Percentiles rank a stretch among this genome's conserved stretches.
Evolutionary conservation across 2,113 vertebrate species (phyloP).

Genomic region (Ardeotis arabs): DNA sequence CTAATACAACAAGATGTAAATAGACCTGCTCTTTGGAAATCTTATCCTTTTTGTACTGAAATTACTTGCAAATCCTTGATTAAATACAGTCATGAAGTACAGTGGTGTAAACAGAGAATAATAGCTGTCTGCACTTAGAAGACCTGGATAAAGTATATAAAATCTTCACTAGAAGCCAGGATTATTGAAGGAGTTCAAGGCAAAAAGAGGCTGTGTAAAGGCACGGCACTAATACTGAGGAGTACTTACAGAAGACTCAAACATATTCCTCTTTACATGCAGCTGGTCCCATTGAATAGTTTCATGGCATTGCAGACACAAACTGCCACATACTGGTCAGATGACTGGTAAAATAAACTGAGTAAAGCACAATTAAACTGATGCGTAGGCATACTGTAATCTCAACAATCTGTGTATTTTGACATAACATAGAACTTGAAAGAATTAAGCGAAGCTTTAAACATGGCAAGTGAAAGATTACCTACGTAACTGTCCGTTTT

Average conservation of each 20-base stretch:
- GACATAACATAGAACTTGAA: background rate
- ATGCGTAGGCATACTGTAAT: background rate
- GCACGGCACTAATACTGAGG: background rate
- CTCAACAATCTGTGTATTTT: background rate
- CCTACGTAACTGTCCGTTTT: background rate
- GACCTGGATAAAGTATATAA: background rate
- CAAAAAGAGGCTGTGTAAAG: background rate
- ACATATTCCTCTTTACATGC: background rate
- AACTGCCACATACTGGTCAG: background rate
- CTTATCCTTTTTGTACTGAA: background rate
- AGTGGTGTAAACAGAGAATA: background rate
- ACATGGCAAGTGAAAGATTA: background rate
- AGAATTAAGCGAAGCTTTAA: conserved; percentile 12
- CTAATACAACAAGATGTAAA: background rate
- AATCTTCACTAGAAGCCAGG: background rate
- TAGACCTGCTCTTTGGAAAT: background rate
- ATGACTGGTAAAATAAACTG: background rate
- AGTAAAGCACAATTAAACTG: background rate
- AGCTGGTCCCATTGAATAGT: background rate
- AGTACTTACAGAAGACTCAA: background rate
- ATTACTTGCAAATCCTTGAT: background rate
- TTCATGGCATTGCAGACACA: background rate
- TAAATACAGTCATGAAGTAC: background rate
- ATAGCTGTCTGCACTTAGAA: background rate
- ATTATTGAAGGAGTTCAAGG: background rate